Conservation (phyloP, 2,888 invertebrate genomes). For the Cosmia trapezina region DNA sequence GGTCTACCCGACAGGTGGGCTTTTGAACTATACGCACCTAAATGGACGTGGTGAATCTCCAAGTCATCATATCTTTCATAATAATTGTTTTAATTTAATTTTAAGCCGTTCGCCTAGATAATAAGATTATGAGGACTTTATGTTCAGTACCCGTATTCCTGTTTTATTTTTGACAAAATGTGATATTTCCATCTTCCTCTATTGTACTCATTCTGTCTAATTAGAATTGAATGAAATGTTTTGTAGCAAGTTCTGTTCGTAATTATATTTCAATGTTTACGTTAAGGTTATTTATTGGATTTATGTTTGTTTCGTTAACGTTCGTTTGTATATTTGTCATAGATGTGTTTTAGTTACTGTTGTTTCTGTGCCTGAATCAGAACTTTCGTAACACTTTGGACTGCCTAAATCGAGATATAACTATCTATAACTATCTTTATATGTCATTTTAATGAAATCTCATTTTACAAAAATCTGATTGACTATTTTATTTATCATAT, state of each 20-base stretch:
- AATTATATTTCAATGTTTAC: conserved; percentile 61
- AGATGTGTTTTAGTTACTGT: conserved; percentile 57
- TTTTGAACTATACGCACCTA: conserved; percentile 91
- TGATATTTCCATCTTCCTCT: conserved; percentile 42
- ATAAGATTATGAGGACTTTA: conserved; percentile 33
- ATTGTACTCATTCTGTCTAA: conserved; percentile 17
- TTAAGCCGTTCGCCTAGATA: conserved; percentile 58
- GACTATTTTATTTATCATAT: conserved; percentile 23
- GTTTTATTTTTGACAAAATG: conserved; percentile 38
- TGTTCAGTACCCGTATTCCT: background rate
- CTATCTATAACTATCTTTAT: conserved; percentile 22
- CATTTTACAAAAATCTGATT: background rate
- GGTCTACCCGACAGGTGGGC: conserved; percentile 94
- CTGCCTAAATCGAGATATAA: conserved; percentile 32
- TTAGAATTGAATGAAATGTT: conserved; percentile 33
- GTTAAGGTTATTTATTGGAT: conserved; percentile 73
- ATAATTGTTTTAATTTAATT: conserved; percentile 63
- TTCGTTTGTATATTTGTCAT: conserved; percentile 67
- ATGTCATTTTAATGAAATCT: conserved; percentile 19
- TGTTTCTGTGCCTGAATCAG: conserved; percentile 33
- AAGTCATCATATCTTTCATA: conserved; percentile 61
- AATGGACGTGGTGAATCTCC: conserved; percentile 91
- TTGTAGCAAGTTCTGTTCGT: conserved; percentile 39
- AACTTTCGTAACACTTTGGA: conserved; percentile 23
- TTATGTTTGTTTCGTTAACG: conserved; percentile 69